A percentile compares a stretch with the other conserved stretches of the same genome.
Conservation (phyloP, 2,797 vertebrate genomes). For the Xerus rutilus region DNA sequence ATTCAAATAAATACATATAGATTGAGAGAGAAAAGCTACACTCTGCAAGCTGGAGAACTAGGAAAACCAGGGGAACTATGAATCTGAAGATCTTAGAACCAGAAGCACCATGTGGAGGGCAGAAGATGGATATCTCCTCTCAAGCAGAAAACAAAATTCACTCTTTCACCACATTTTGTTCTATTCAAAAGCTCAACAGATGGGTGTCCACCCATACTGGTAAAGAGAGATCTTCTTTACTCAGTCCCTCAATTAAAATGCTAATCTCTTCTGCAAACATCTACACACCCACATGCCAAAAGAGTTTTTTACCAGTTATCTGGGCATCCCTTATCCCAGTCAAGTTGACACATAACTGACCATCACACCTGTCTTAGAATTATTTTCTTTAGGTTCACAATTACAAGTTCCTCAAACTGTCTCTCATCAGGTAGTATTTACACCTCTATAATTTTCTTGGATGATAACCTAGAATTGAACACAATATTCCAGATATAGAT, state of each 20-base stretch:
- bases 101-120: not conserved
- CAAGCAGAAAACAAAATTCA: not conserved
- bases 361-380: not conserved
- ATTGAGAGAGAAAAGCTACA: not conserved
- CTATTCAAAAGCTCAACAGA: not conserved
- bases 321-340: not conserved
- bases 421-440: not conserved
- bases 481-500: not conserved
- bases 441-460: not conserved
- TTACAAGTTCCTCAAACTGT: not conserved
- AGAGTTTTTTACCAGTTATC: not conserved
- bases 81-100: not conserved
- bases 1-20: not conserved
- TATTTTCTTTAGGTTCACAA: not conserved
- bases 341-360: not conserved
- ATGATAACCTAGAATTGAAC: not conserved
- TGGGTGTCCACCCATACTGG: not conserved
- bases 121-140: not conserved
- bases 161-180: not conserved
- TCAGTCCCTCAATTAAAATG: not conserved
- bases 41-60: not conserved
- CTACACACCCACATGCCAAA: not conserved
- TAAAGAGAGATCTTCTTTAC: not conserved
- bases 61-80: not conserved
- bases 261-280: not conserved